These are phyloP conservation scores for Hirtodrosophila alboralis DNA, from an alignment of 2,888 invertebrate genomes.

Conservation along the genomic window DNA sequence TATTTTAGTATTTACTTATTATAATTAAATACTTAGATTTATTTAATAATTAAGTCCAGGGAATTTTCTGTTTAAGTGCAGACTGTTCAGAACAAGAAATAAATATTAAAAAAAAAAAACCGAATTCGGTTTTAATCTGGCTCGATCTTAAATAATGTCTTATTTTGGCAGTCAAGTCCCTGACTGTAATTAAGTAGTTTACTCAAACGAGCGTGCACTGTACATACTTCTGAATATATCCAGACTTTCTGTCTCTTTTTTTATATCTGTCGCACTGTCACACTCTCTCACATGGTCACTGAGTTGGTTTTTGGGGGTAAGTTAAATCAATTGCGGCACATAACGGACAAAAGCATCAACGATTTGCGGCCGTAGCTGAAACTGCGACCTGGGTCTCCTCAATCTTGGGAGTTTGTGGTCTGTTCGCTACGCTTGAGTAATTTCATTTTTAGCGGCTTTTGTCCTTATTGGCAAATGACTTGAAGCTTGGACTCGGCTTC, in stretches of 20 bases:
- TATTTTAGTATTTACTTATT: too few species aligned
- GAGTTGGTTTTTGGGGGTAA: slow-evolving; percentile 58
- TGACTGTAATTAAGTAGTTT: too few species aligned
- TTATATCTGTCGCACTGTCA: not conserved
- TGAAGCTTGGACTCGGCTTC: slow-evolving; percentile 51
- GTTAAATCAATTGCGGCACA: slow-evolving; percentile 79
- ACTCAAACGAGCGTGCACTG: too few species aligned
- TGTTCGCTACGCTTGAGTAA: slow-evolving; percentile 73
- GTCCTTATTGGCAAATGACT: slow-evolving; percentile 75
- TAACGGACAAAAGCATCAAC: slow-evolving; percentile 54
- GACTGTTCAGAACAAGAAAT: too few species aligned
- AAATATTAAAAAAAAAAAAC: too few species aligned
- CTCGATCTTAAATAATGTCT: too few species aligned
- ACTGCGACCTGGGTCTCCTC: slow-evolving; percentile 1
- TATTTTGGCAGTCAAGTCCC: not conserved
- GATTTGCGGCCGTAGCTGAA: slow-evolving; percentile 27
- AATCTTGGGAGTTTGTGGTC: slow-evolving; percentile 21
- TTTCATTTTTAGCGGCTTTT: slow-evolving; percentile 74
- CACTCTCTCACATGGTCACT: slow-evolving; percentile 7
- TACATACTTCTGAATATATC: not conserved
- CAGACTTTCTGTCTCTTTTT: slow-evolving; percentile 11
- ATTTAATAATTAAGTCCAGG: too few species aligned
- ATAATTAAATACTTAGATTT: too few species aligned
- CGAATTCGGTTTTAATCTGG: too few species aligned
- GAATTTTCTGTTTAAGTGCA: too few species aligned